Base-by-base conservation (phyloP, 2,888 invertebrate genomes). In the Sarcophaga variegata region DNA sequence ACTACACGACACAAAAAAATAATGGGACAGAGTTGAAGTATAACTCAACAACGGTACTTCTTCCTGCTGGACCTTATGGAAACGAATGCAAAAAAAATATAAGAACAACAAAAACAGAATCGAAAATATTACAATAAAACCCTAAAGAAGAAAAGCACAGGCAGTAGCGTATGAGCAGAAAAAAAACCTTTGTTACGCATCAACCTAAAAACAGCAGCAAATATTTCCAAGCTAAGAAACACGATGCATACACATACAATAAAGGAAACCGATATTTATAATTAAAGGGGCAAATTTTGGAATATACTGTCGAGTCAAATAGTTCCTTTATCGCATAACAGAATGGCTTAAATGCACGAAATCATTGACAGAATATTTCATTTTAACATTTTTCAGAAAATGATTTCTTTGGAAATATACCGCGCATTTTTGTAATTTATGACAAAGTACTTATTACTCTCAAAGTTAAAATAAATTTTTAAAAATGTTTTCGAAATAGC, bases 21-120 rank as follows among this genome's bases (percentile, higher is more conserved):
- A 81, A 87, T 72, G 27, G 70, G 71, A 75, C 62, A 66, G 72
- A 76, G 79, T 82, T 81, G 4, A 54, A 14, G 17, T 54, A 54
- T 63, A 79, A 84, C 71, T 83, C 80, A 59, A 72, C 83, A 80
- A 83, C 67, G 75, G 49, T 79, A 84, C 49, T 78, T 72, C 79
- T 82, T 87, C 81, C 84, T 76, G 81, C 79, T 76, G 87, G 84
- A 87, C 86, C 84, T 75, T 84, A 87, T 82, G 66, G 84, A 81
- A 79, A 54, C 76, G 25, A 60, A 74, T 83, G 62, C 64, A 79
- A 62, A 64, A 80, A 85, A 63, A 22, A n/a, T 66, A 12, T 47
- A 37, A 59, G 47, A 60, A 49, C 47, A 8, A 70, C 62, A 62
- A 49, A 49, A 49, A 49, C 12, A 54, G 54, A 54, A 54, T 14